These are phyloP conservation scores for Plagiodera versicolora DNA, from an alignment of 2,888 invertebrate species.

Conservation along the genomic window DNA sequence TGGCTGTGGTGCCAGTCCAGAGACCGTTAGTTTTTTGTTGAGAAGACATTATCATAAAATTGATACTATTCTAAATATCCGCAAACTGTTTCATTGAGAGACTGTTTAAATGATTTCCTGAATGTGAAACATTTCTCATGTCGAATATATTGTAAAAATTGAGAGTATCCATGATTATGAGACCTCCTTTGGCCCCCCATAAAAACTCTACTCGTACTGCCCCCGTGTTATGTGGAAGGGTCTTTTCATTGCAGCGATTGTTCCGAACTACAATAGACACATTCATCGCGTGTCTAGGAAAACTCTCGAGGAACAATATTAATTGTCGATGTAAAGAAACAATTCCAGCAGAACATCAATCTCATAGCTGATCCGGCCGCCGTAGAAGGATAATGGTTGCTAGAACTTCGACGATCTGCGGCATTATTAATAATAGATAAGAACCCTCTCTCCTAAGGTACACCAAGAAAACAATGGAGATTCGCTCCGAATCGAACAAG, in stretches of 20 bases:
- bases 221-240: slow-evolving; percentile 19
- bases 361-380: slow-evolving; percentile 1
- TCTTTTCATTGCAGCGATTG: slow-evolving; percentile 27
- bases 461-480: no score
- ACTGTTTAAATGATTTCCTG: no score
- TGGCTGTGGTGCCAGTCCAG: slow-evolving; percentile 6
- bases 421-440: no score
- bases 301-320: slow-evolving; percentile 28
- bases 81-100: no score
- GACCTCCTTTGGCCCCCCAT: slow-evolving; percentile 12
- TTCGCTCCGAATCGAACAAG: no score
- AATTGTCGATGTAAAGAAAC: slow-evolving; percentile 29
- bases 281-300: slow-evolving; percentile 25
- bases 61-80: no score
- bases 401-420: not conserved
- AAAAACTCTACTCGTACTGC: not conserved
- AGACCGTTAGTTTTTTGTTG: no score
- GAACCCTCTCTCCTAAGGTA: no score
- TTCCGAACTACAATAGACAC: slow-evolving; percentile 27
- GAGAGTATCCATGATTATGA: no score
- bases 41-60: no score
- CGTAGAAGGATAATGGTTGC: not conserved
- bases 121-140: no score
- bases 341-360: slow-evolving; percentile 11
- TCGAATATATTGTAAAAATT: no score